Evolutionary conservation across 2,113 vertebrate genomes (phyloP).

Genomic region (Syrrhaptes paradoxus): DNA sequence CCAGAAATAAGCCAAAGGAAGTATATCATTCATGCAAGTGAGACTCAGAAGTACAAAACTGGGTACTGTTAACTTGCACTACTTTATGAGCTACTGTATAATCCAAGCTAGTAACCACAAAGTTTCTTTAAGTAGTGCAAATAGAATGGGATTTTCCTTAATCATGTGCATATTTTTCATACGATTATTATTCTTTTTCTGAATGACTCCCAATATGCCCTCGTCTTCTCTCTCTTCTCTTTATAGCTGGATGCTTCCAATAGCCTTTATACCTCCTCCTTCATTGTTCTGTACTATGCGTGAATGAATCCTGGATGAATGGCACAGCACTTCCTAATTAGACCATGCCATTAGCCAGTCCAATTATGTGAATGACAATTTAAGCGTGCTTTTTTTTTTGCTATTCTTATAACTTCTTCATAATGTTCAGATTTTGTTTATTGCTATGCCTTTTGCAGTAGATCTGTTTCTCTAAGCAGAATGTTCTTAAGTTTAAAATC

Average conservation of each 20-base stretch:
- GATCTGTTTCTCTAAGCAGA: not conserved
- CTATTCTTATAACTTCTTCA: not conserved
- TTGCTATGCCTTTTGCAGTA: not conserved
- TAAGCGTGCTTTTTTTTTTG: not conserved
- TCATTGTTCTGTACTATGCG: not conserved
- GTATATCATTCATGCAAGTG: not conserved
- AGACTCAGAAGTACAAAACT: not conserved
- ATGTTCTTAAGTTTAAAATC: not conserved
- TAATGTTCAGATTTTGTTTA: not conserved
- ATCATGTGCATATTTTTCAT: not conserved
- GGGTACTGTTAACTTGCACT: not conserved
- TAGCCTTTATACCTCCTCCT: not conserved
- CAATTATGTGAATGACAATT: not conserved
- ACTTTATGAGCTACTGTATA: not conserved
- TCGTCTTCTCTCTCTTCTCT: not conserved
- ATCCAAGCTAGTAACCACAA: not conserved
- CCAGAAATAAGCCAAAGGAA: not conserved
- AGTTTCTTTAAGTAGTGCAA: not conserved
- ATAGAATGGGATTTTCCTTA: not conserved
- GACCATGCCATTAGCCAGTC: not conserved
- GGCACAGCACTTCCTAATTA: not conserved
- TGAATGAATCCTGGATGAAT: not conserved
- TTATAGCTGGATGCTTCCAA: not conserved
- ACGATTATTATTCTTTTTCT: not conserved
- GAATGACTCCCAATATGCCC: not conserved